Evolutionary conservation across 2,888 invertebrate genomes (phyloP), one percentile per base, ranked within the genome.

Genomic region (Trachelus stipa): DNA sequence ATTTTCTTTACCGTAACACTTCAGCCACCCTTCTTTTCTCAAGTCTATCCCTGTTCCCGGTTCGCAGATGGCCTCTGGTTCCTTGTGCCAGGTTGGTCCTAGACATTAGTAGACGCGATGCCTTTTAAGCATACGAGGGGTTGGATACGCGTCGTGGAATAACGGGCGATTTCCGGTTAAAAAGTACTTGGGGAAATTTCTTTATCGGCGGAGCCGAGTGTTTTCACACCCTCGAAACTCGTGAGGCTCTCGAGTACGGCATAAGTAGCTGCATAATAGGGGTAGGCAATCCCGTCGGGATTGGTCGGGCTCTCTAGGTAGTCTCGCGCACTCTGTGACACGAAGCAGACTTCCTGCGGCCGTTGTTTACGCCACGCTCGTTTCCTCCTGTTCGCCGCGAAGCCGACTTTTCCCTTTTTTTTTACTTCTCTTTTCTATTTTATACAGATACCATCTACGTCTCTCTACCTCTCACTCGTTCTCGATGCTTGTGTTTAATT

Each of bases 341-440:
- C 83, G 86, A 84, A 82, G 79, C 83, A 81, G 83, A 86, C 87
- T 87, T 87, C 87, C 87, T 85, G 85, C 81, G 81, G 73, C 30
- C 56, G 56, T 71, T 12, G 68, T 73, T 77, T 77, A 73, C 69
- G 68, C 34, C 69, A 56, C 34, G 15, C 40, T 76, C 56, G 78
- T 78, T 78, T 76, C 73, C 73, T 30, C 69, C 84, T 81, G 80
- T 79, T 78, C 78, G 85, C 84, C 85, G 79, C 81, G 80, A 79
- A 71, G 82, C 76, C 81, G 81, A 82, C 85, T 86, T 87, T 86
- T 86, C 85, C 85, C 84, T 84, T 83, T 83, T 56, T 40, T 23
- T 56, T 23, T 37, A 35, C 35, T 12, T 35, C 9, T 56, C 15
- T 56, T 15, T 56, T 56, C 23, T 56, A 56, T 56, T 56, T 56